Base-by-base conservation (phyloP, 2,797 vertebrate species). In the Zonotrichia albicollis region DNA sequence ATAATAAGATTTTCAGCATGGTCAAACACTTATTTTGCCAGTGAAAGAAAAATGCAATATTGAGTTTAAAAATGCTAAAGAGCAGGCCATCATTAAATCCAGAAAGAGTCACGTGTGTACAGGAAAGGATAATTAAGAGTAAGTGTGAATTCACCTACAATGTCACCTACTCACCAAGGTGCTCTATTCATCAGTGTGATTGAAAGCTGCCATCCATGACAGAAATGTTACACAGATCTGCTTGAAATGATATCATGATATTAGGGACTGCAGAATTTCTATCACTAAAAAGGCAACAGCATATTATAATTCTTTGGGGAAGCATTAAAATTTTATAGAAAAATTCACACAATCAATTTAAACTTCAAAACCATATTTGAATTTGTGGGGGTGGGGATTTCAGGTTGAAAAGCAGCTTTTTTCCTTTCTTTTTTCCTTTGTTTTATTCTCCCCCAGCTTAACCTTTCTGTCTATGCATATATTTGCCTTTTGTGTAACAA, bases 31-130 rank as follows among this genome's bases (percentile, higher is more conserved):
- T 45, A 83, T 9, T 89, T 27, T 1, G 0, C 23, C 54, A 57
- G 67, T 84, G 62, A 84, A 92, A 96, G 13, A 83, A 89, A 94
- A 94, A 70, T 25, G 62, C 9, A 67, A n/a, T 34, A 54, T 36
- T 70, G 74, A 16, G 51, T 87, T 90, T 54, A 20, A 68, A 89
- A 95, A 57, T 15, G 3, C 5, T 54, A 30, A 55, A 74, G 32
- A 51, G 55, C 51, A 62, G 18, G 5, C 18, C 14, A 4, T 36
- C 9, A 25, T 36, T 78, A 67, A 86, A 79, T 51, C 6, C 34
- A 77, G 22, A 75, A 65, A 82, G 6, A 36, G 14, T 12, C 34
- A 29, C 26, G 10, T 0, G 0, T 26, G 9, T 66, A 40, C 4
- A 53, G 22, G 18, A 78, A 90, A 70, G 13, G 27, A 50, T 32